Percentiles rank a stretch among this genome's conserved stretches.
phyloP scores from a whole-genome alignment of 2,113 vertebrate species.

The Paraplagusia blochii region DNA sequence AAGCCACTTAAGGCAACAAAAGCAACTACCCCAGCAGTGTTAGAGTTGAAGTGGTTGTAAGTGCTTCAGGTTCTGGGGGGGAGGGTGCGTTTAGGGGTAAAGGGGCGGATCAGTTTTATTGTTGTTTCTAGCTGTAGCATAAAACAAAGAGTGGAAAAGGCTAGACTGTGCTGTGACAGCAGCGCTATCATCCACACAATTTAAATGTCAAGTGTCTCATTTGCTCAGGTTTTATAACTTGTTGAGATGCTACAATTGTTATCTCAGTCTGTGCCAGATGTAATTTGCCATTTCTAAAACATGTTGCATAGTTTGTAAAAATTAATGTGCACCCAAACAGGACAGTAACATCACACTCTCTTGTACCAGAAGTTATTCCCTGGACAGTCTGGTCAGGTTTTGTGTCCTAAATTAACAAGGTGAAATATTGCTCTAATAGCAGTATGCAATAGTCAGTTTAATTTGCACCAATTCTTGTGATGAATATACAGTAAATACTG shows the following conservation, averaged over 20 bases:
- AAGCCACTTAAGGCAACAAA: constrained; percentile 39
- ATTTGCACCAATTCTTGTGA: no score
- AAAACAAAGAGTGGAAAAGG: not conserved
- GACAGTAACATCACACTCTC: constrained; percentile 22
- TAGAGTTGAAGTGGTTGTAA: constrained; percentile 71
- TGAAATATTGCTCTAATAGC: constrained; percentile 29
- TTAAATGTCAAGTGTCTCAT: constrained; percentile 10
- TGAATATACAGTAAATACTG: no score
- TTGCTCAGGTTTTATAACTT: constrained; percentile 29
- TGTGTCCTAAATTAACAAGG: constrained; percentile 1
- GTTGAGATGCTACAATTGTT: constrained; percentile 14
- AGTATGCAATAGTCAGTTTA: constrained; percentile 8
- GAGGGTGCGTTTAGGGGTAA: no score
- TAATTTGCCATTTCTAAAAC: constrained; percentile 6
- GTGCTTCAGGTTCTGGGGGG: constrained; percentile 42
- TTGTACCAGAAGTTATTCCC: constrained; percentile 25
- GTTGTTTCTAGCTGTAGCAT: not conserved
- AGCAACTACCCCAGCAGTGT: constrained; percentile 57
- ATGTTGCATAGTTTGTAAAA: constrained; percentile 6
- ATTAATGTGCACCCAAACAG: constrained; percentile 23
- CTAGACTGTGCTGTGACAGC: not conserved
- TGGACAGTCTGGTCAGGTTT: constrained; percentile 30
- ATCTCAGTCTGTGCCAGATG: not conserved
- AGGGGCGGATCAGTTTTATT: not conserved
- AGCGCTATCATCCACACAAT: constrained; percentile 3